These are phyloP conservation scores for Thumatha senex DNA, from an alignment of 2,888 invertebrate genomes.

Conservation along the genomic window DNA sequence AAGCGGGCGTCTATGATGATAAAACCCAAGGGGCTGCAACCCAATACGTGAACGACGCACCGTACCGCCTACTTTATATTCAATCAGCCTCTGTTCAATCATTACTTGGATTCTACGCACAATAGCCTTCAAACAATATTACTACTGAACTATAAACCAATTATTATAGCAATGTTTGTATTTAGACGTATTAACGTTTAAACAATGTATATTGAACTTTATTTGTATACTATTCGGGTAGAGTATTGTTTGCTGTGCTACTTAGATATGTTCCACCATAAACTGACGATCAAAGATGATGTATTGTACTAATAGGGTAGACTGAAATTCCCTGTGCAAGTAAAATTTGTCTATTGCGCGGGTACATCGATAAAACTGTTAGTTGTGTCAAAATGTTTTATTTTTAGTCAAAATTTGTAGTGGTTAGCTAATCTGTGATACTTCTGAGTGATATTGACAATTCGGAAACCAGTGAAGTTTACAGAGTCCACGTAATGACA, in stretches of 20 bases:
- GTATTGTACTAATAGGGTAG: too few relatives aligned
- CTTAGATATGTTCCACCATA: too few relatives aligned
- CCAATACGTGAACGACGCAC: constrained; percentile 66
- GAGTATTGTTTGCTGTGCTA: too few relatives aligned
- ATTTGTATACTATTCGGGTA: too few relatives aligned
- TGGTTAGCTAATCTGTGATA: constrained; percentile 42
- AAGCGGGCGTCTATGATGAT: constrained; percentile 97
- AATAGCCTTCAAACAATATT: constrained; percentile 2
- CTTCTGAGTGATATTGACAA: constrained; percentile 16
- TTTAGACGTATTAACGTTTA: too few relatives aligned
- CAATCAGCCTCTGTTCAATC: constrained; percentile 68
- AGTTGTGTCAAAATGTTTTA: not conserved
- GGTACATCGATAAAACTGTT: too few relatives aligned
- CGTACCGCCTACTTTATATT: constrained; percentile 27
- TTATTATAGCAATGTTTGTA: not conserved
- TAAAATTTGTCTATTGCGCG: too few relatives aligned
- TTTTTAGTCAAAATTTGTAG: constrained; percentile 31
- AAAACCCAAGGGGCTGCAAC: constrained; percentile 88
- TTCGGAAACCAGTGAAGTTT: constrained; percentile 19
- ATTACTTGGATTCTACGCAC: constrained; percentile 64
- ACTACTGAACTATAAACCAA: constrained; percentile 4
- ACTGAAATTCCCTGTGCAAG: too few relatives aligned
- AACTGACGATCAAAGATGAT: too few relatives aligned
- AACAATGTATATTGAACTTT: too few relatives aligned
- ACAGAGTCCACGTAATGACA: constrained; percentile 66